Evolutionary conservation across 2,888 invertebrate species (phyloP), one percentile per base, ranked within the genome.

Genomic region (Drosophila koepferae): DNA sequence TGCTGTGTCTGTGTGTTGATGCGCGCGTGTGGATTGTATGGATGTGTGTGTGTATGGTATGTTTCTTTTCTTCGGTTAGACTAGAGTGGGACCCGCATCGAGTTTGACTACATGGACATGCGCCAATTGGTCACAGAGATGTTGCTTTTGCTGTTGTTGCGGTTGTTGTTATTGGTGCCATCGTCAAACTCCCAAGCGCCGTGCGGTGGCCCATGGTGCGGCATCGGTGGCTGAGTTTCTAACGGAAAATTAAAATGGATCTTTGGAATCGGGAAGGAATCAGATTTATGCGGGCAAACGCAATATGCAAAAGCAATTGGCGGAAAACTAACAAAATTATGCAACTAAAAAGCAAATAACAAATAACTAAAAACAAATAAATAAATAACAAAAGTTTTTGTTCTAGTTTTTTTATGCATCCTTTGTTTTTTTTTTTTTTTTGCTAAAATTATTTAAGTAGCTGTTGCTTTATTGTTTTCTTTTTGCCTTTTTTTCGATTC

Each of bases 401-500:
- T 63, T 56, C n/a, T 71, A 62, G 43, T 64, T 67, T 63, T 36
- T 31, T 59, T 72, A 58, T 38, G 53, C 53, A 54, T 54, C 38
- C 46, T 36, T 61, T 55, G 64, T 56, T 56, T 36, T 64, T 55
- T 56, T 56, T 36, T 64, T 55, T 67, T 56, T 56, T 89, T 82
- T 82, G 77, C 86, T 86, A 88, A 86, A 81, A 89, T 82, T 88
- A 81, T 85, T 82, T 86, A 86, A 86, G 90, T 89, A 86, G 90
- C 90, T 79, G 86, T 89, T 86, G 86, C 86, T 89, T 86, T 86
- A 86, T 89, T 86, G 76, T 67, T 49, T 65, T 53, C 36, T 44
- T 64, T 61, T 64, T 72, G 63, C 70, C 73, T 64, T 75, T 71
- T 77, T 67, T 80, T 68, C 20, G 18, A 10, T 54, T 16, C 23